Base-by-base conservation (phyloP, 2,113 vertebrate genomes). In the Myiozetetes cayanensis region DNA sequence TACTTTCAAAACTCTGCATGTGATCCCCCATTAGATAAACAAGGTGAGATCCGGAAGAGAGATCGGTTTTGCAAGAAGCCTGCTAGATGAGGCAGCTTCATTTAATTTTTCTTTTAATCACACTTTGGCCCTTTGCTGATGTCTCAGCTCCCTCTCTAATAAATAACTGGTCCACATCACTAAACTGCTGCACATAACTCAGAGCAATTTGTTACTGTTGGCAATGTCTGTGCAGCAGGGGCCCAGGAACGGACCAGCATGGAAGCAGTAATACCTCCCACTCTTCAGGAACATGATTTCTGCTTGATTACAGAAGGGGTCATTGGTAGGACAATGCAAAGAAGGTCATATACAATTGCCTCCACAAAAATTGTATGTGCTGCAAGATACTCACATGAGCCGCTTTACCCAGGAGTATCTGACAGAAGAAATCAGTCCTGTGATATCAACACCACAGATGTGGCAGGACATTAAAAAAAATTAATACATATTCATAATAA, bases 201-300 rank as follows among this genome's bases (percentile, higher is more conserved):
- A 93, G 89, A 91, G 77, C 90, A 93, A 90, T 95, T 96, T 97
- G 94, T 97, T 97, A 95, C 89, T 95, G 96, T 95, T 97, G 97
- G 96, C 96, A 97, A 74, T 86, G 73, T 90, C 95, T 90, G 81
- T 83, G 68, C 83, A 72, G 95, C 6, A 0, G 94, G 89, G 97
- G 94, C 91, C 90, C 94, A 81, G 90, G 77, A 95, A 93, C 67
- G 93, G 92, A 71, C 83, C 94, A 94, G 89, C 83, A 75, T 97
- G 91, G 94, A 95, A 96, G 91, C 88, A 78, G 80, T 5, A 67
- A 72, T 94, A 87, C 95, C 96, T 96, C 96, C 97, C 95, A 90
- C 95, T 96, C 96, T 80, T 95, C 85, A 84, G 88, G 80, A 95
- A 83, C 93, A 90, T 58, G 90, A 96, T 95, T 97, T 95, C 95